phyloP scores from a whole-genome alignment of 2,797 vertebrate species.

The Pseudopleuronectes americanus region DNA sequence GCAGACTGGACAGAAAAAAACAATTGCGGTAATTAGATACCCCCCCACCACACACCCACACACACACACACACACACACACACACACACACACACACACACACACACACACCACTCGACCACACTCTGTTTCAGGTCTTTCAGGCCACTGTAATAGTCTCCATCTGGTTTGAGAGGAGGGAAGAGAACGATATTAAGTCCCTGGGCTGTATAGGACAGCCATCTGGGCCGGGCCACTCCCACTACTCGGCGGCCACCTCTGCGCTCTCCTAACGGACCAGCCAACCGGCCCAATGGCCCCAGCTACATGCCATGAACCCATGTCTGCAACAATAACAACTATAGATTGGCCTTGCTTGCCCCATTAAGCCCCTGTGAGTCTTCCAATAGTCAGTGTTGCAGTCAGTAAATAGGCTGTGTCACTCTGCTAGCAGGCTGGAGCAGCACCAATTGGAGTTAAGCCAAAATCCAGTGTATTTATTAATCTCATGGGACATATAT shows the following conservation, averaged over 20 bases:
- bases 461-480: constrained; percentile 23
- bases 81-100: not conserved
- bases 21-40: constrained; percentile 83
- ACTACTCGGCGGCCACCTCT: constrained; percentile 51
- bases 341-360: constrained; percentile 15
- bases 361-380: constrained; percentile 25
- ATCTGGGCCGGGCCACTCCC: constrained; percentile 76
- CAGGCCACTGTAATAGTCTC: constrained; percentile 75
- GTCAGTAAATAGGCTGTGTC: constrained; percentile 9
- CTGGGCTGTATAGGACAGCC: constrained; percentile 72
- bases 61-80: not conserved
- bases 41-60: constrained; percentile 19
- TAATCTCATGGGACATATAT: constrained; percentile 18
- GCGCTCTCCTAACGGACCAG: constrained; percentile 47
- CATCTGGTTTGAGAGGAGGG: constrained; percentile 70
- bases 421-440: constrained; percentile 13
- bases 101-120: constrained; percentile 40
- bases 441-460: constrained; percentile 22
- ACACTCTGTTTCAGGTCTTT: constrained; percentile 60
- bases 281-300: constrained; percentile 22
- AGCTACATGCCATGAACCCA: constrained; percentile 2
- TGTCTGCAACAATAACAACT: constrained; percentile 37
- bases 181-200: constrained; percentile 70
- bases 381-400: constrained; percentile 8
- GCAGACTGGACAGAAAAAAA: constrained; percentile 70